phyloP scores from a whole-genome alignment of 2,888 invertebrate species.

The Meteorus colon region DNA sequence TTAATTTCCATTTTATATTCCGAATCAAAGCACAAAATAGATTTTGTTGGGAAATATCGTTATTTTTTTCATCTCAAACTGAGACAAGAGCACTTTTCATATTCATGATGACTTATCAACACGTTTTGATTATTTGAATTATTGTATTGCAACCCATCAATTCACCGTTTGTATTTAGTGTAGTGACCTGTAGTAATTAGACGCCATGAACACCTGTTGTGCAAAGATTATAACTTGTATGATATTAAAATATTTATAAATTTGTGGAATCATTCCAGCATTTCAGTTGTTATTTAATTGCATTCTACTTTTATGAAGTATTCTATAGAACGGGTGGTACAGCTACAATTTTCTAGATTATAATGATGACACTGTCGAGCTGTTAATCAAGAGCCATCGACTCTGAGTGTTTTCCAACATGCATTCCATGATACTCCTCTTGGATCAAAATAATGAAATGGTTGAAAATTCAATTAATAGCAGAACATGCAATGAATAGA shows the following conservation, averaged over 20 bases:
- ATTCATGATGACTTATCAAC: background rate
- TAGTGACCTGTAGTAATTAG: background rate
- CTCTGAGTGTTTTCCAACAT: too few relatives aligned
- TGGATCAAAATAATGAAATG: too few relatives aligned
- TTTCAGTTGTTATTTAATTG: background rate
- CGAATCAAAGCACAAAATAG: background rate
- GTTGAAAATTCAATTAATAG: too few relatives aligned
- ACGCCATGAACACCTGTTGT: background rate
- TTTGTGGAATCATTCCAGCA: background rate
- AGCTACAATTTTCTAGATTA: too few relatives aligned
- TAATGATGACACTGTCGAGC: too few relatives aligned
- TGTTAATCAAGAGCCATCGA: too few relatives aligned
- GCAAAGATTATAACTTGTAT: background rate
- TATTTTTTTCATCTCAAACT: too few relatives aligned
- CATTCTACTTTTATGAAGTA: background rate
- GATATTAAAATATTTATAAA: conserved; percentile 1
- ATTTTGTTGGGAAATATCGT: too few relatives aligned
- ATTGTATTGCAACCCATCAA: background rate
- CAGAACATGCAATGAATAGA: too few relatives aligned
- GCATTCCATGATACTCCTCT: too few relatives aligned
- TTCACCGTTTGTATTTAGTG: background rate
- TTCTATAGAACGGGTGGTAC: too few relatives aligned
- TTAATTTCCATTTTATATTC: background rate
- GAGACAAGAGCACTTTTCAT: background rate
- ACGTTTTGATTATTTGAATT: background rate